phyloP scores from a whole-genome alignment of 1,140 invertebrate genomes.

The Melanaphis sacchari region DNA sequence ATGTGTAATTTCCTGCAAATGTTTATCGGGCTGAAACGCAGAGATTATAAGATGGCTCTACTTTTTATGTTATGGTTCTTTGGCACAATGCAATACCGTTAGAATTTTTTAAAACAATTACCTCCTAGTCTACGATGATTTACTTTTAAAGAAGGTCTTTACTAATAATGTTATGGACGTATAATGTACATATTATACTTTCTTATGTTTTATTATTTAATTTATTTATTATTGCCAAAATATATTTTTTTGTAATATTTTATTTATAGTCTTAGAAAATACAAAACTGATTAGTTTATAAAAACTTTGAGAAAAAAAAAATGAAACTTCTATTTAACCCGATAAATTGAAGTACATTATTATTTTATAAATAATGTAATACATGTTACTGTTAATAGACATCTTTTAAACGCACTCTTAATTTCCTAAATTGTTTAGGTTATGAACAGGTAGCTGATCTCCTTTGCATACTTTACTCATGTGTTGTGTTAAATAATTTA shows the following conservation, averaged over 20 bases:
- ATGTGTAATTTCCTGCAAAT: slow-evolving; percentile 47
- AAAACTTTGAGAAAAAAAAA: neutral
- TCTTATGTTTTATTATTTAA: neutral
- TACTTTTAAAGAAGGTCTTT: slow-evolving; percentile 24
- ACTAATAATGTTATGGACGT: neutral
- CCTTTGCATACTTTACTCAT: neutral
- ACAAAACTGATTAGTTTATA: neutral
- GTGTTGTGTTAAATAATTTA: neutral
- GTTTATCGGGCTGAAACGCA: slow-evolving; percentile 44
- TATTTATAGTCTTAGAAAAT: neutral
- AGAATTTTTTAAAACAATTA: slow-evolving; percentile 5
- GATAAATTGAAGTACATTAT: neutral
- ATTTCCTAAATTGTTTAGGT: neutral
- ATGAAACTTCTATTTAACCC: neutral
- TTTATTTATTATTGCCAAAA: neutral
- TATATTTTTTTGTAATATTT: neutral
- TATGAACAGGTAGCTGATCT: neutral
- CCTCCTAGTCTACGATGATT: neutral
- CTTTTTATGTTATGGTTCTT: slow-evolving; percentile 38
- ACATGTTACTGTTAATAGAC: neutral
- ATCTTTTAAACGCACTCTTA: neutral
- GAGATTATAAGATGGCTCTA: slow-evolving; percentile 44
- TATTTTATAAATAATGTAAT: neutral
- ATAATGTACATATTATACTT: neutral
- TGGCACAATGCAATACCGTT: slow-evolving; percentile 40